phyloP scores from a whole-genome alignment of 2,113 vertebrate genomes.

The Labrus mixtus region DNA sequence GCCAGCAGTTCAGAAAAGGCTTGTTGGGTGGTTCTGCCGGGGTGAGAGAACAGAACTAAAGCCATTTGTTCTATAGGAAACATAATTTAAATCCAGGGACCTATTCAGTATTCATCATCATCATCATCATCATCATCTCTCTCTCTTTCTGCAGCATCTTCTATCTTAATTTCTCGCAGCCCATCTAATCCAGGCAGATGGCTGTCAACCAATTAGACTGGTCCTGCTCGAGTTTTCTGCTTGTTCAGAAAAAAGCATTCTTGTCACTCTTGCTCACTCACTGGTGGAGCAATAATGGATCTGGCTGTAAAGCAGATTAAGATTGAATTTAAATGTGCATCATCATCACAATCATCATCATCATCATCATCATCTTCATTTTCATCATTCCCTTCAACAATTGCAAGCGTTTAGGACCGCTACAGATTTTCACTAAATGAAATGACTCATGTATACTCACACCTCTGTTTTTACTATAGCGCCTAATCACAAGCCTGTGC shows the following conservation, averaged over 20 bases:
- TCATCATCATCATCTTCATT: constrained; percentile 13
- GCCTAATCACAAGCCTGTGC: background rate
- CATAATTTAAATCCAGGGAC: constrained; percentile 3
- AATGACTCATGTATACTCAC: background rate
- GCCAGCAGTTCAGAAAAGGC: constrained; percentile 31
- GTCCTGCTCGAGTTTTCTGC: no score
- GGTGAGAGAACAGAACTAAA: background rate
- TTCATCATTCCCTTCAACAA: background rate
- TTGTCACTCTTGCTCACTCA: no score
- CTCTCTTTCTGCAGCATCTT: no score
- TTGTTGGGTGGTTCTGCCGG: constrained; percentile 34
- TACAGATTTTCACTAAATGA: background rate
- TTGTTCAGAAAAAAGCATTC: no score
- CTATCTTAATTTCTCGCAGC: no score
- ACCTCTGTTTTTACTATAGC: no score
- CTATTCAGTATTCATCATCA: background rate
- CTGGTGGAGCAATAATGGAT: no score
- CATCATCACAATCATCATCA: background rate
- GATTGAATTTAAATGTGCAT: background rate
- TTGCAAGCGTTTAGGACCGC: background rate
- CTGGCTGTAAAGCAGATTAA: background rate
- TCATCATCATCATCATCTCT: background rate
- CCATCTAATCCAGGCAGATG: no score
- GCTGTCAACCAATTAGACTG: background rate
- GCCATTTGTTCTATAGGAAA: constrained; percentile 11